Conservation (phyloP, 2,113 vertebrate genomes). For the Solenodon paradoxus region DNA sequence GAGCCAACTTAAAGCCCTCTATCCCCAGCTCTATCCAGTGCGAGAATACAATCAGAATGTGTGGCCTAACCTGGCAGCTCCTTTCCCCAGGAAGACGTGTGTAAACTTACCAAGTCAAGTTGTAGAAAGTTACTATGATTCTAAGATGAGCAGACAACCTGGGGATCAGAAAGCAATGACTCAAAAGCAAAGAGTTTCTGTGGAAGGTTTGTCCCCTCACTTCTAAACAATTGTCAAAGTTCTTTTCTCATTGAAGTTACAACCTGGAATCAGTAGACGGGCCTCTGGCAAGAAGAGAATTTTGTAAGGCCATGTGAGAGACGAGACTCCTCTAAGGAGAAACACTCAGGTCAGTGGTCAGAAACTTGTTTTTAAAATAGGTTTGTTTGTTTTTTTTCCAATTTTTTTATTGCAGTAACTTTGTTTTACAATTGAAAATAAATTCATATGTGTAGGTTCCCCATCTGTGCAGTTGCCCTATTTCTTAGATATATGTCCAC, state of each 20-base stretch:
- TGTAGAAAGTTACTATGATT: neutral
- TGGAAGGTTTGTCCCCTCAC: neutral
- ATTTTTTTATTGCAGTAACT: too few relatives aligned
- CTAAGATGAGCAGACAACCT: neutral
- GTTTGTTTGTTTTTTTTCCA: too few relatives aligned
- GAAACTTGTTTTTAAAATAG: too few relatives aligned
- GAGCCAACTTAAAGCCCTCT: neutral
- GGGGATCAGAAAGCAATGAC: neutral
- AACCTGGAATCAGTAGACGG: neutral
- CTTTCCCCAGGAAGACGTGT: neutral
- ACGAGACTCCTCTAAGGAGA: neutral
- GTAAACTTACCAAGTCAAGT: neutral
- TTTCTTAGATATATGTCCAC: too few relatives aligned
- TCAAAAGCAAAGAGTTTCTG: neutral
- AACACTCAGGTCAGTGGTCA: neutral
- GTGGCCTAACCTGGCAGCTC: neutral
- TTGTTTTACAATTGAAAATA: too few relatives aligned
- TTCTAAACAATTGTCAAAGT: neutral
- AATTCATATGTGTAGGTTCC: too few relatives aligned
- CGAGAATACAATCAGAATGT: neutral
- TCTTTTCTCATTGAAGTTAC: neutral
- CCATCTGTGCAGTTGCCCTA: too few relatives aligned
- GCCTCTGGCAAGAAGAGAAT: neutral
- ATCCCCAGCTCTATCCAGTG: neutral
- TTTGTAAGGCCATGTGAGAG: neutral